Base-by-base conservation (phyloP, 2,888 invertebrate species). In the Euplexia lucipara region DNA sequence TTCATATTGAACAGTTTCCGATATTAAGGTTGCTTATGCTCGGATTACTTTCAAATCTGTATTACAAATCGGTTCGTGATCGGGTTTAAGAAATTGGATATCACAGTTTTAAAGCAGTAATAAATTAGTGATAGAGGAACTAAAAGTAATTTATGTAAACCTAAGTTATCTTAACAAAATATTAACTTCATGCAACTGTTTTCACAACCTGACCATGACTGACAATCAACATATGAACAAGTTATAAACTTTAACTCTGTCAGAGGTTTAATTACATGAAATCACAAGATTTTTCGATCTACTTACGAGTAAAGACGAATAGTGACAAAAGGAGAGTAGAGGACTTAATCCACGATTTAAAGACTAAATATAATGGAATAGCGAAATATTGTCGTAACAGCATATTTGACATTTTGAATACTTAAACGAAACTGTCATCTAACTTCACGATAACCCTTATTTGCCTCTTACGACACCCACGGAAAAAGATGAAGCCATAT, bases 21-120 rank as follows among this genome's bases (percentile, higher is more conserved):
- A 70, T 70, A 58, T 58, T 65, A 69, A 58, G 58, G 56, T 68
- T 63, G 60, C 62, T 63, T 70, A 49, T 54, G 39, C 62, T 47
- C 48, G 49, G 56, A 56, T 59, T 70, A 56, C 61, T 62, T 63
- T 63, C 45, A 57, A 74, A 64, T 54, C 59, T 61, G 52, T 64
- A 54, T 60, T 32, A 65, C 54, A 62, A 62, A 58, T 60, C 42
- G 56, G 8, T 65, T 73, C 44, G 51, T 60, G 58, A 60, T 45
- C 42, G 18, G 37, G 32, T 48, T 45, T 42, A 49, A 32, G 54
- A 70, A 60, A 61, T 65, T 57, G 8, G 22, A 51, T 42, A 18
- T 16, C 12, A 42, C 30, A 39, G 39, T 20, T 10, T 3, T 73
- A 34, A 42, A 14, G 53, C 16, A 26, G 12, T 14, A 10, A 9